phyloP scores from a whole-genome alignment of 2,113 vertebrate genomes.

The Pycnonotus jocosus region DNA sequence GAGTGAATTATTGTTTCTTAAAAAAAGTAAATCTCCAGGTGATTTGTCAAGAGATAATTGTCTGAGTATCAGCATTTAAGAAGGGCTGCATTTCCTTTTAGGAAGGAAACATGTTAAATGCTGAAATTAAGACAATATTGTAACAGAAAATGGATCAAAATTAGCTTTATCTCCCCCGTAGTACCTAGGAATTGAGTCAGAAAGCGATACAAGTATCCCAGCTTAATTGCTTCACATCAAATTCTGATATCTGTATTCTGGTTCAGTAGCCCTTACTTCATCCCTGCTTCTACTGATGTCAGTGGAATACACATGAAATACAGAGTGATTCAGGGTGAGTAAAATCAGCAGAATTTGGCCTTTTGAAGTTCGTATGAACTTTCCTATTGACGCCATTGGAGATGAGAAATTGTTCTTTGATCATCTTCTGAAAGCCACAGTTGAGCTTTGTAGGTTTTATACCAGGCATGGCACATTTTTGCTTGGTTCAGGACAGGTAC shows the following conservation, averaged over 20 bases:
- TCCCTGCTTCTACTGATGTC: not conserved
- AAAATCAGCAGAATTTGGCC: not conserved
- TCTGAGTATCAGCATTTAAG: constrained; percentile 1
- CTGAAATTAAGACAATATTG: constrained; percentile 14
- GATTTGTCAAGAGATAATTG: constrained; percentile 53
- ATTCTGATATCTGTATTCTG: not conserved
- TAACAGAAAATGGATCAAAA: constrained; percentile 38
- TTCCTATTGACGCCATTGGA: not conserved
- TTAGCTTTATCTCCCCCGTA: not conserved
- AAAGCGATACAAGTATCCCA: not conserved
- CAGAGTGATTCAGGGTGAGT: not conserved
- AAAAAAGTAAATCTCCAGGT: constrained; percentile 12
- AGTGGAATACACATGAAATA: not conserved
- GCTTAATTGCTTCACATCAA: not conserved
- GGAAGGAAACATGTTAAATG: constrained; percentile 35
- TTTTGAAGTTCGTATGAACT: constrained; percentile 15
- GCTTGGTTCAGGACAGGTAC: not conserved
- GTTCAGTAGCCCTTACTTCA: constrained; percentile 21
- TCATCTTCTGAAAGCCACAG: not conserved
- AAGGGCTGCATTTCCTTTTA: constrained; percentile 35
- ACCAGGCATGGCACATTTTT: not conserved
- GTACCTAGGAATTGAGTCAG: not conserved
- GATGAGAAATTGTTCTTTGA: constrained; percentile 10
- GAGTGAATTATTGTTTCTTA: constrained; percentile 34
- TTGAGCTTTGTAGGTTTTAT: not conserved